These are phyloP conservation scores for Toxotes jaculatrix DNA, from an alignment of 2,113 vertebrate species.

Conservation along the genomic window DNA sequence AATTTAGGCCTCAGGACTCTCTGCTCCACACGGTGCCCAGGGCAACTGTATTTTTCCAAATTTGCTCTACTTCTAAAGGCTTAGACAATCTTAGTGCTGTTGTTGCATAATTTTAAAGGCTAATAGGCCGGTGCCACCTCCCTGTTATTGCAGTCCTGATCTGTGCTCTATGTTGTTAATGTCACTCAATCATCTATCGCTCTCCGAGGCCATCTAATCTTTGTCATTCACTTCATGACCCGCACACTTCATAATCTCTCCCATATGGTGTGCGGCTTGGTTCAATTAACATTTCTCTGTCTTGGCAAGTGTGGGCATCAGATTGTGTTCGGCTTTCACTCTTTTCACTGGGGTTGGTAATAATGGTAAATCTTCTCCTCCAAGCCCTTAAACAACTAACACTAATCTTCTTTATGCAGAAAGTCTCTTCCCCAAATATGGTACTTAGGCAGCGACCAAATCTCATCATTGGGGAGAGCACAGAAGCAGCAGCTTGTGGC, in stretches of 20 bases:
- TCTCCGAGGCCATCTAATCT: conserved; percentile 77
- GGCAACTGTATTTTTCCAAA: conserved; percentile 24
- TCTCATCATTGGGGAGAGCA: conserved; percentile 57
- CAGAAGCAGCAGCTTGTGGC: conserved; percentile 52
- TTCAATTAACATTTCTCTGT: conserved; percentile 79
- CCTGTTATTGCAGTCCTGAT: conserved; percentile 22
- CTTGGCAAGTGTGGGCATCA: conserved; percentile 66
- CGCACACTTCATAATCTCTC: conserved; percentile 77
- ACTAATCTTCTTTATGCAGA: conserved; percentile 89
- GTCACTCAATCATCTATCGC: conserved; percentile 65
- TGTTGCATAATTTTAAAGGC: conserved; percentile 59
- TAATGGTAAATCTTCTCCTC: conserved; percentile 81
- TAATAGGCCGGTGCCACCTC: conserved; percentile 37
- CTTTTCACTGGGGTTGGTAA: conserved; percentile 80
- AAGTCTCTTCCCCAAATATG: conserved; percentile 85
- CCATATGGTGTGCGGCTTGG: conserved; percentile 83
- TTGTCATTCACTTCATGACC: conserved; percentile 74
- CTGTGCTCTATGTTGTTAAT: conserved; percentile 67
- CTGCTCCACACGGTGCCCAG: conserved; percentile 3
- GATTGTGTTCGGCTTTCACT: conserved; percentile 80
- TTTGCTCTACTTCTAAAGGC: conserved; percentile 35
- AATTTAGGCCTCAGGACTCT: conserved; percentile 48
- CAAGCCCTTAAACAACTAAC: conserved; percentile 82
- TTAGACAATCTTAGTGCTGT: conserved; percentile 24
- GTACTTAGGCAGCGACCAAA: conserved; percentile 71